Evolutionary conservation across 1,140 invertebrate genomes (phyloP).

Genomic region (Anadara kagoshimensis): DNA sequence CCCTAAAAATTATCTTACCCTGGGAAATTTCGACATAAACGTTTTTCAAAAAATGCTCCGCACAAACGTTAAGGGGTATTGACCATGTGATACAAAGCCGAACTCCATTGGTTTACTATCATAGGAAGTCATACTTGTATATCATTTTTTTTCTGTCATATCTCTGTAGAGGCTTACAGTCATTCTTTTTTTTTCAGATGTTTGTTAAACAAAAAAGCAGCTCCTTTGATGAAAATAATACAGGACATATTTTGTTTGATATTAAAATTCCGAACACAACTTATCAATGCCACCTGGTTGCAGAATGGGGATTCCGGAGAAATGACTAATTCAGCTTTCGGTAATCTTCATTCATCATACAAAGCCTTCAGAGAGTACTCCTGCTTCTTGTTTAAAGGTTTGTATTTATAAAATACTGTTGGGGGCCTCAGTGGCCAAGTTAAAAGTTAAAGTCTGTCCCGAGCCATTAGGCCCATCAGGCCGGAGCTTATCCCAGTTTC

Average conservation of each 20-base stretch:
- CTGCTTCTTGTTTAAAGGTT: conserved; percentile 70
- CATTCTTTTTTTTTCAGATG: conserved; percentile 60
- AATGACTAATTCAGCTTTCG: conserved; percentile 62
- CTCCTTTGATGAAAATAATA: conserved; percentile 69
- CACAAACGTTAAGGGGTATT: no score
- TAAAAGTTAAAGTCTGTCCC: no score
- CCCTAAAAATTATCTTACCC: no score
- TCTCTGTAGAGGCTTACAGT: no score
- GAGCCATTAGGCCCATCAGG: no score
- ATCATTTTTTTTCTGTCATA: no score
- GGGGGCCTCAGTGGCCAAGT: not conserved
- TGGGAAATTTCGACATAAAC: no score
- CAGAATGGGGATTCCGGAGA: conserved; percentile 33
- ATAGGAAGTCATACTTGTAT: no score
- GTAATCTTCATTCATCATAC: conserved; percentile 54
- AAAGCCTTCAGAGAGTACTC: conserved; percentile 66
- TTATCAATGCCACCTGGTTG: conserved; percentile 57
- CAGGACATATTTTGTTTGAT: conserved; percentile 69
- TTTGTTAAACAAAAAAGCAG: conserved; percentile 67
- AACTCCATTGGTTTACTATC: no score
- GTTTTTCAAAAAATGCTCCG: no score
- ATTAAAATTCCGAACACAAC: conserved; percentile 64
- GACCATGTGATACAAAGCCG: no score
- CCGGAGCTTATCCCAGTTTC: no score
- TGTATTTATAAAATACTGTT: conserved; percentile 4